A percentile compares a stretch with the other conserved stretches of the same genome.
These are phyloP conservation scores for Tethya wilhelma DNA, from an alignment of 37 sponge, comb jelly and placozoan genomes.

Conservation along the genomic window DNA sequence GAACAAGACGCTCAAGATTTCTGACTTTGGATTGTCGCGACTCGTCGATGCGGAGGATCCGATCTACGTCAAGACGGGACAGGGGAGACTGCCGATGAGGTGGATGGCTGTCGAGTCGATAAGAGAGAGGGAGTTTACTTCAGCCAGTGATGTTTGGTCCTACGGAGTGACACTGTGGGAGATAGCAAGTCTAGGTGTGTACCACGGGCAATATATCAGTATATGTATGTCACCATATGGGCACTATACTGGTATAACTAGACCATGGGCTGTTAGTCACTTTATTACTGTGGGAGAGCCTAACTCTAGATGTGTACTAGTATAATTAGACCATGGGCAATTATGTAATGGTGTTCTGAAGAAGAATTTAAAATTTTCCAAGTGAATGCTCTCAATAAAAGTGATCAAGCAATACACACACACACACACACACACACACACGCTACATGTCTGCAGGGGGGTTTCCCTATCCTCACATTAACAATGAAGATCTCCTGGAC, in stretches of 20 bases:
- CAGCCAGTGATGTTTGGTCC: conserved; percentile 78
- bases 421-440: no score
- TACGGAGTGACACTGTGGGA: conserved; percentile 81
- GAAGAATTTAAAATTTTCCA: no score
- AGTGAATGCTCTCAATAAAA: not conserved
- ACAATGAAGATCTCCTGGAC: conserved; percentile 27
- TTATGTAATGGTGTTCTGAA: no score
- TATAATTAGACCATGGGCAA: no score
- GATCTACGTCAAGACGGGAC: conserved; percentile 69
- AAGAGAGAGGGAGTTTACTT: conserved; percentile 66
- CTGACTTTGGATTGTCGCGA: conserved; percentile 83
- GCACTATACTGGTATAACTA: no score
- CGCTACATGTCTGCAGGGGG: conserved; percentile 28
- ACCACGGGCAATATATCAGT: no score
- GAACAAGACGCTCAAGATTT: conserved; percentile 73
- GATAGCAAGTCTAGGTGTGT: conserved; percentile 73
- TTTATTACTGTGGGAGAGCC: no score
- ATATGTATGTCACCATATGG: not conserved
- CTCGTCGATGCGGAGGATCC: conserved; percentile 20
- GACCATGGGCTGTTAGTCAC: no score
- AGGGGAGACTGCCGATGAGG: conserved; percentile 63
- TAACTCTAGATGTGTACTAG: no score
- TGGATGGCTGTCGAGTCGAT: conserved; percentile 91
- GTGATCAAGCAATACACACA: not conserved
- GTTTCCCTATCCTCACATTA: conserved; percentile 62